Conservation (phyloP, 23 tunicate genomes). For the Halocynthia aurantium region DNA sequence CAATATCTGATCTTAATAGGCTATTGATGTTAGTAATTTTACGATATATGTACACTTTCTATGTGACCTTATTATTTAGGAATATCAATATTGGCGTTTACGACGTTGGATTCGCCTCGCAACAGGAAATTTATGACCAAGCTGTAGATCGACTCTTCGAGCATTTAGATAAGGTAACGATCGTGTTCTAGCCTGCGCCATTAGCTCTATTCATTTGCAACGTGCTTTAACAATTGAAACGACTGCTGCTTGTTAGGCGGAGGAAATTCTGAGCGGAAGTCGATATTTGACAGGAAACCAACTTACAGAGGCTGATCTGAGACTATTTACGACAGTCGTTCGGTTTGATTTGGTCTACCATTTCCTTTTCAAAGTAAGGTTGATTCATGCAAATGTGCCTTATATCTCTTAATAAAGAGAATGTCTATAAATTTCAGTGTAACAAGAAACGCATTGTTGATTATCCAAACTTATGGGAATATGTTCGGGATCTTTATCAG, state of each 20-base stretch:
- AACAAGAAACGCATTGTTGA: conserved; percentile 75
- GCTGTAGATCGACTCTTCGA: conserved; percentile 47
- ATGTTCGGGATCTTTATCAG: conserved; percentile 74
- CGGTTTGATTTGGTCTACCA: conserved; percentile 81
- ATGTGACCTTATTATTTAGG: background rate
- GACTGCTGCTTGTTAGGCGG: conserved; percentile 9
- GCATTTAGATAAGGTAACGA: conserved; percentile 44
- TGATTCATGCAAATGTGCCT: background rate
- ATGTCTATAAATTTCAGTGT: conserved; percentile 22
- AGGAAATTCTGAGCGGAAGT: conserved; percentile 47
- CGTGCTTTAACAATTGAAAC: background rate
- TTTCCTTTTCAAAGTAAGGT: conserved; percentile 66
- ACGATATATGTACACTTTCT: background rate
- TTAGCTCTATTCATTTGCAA: background rate
- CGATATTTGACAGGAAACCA: conserved; percentile 53
- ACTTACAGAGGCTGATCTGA: conserved; percentile 72
- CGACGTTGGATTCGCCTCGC: conserved; percentile 55
- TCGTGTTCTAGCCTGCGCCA: background rate
- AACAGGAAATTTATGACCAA: conserved; percentile 54
- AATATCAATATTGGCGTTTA: conserved; percentile 74
- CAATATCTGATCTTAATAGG: too few species aligned
- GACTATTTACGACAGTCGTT: conserved; percentile 52
- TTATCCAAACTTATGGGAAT: conserved; percentile 77
- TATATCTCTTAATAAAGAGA: background rate
- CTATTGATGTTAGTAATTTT: too few species aligned